Conservation (phyloP, 2,113 vertebrate genomes). For the Ibidorhyncha struthersii region DNA sequence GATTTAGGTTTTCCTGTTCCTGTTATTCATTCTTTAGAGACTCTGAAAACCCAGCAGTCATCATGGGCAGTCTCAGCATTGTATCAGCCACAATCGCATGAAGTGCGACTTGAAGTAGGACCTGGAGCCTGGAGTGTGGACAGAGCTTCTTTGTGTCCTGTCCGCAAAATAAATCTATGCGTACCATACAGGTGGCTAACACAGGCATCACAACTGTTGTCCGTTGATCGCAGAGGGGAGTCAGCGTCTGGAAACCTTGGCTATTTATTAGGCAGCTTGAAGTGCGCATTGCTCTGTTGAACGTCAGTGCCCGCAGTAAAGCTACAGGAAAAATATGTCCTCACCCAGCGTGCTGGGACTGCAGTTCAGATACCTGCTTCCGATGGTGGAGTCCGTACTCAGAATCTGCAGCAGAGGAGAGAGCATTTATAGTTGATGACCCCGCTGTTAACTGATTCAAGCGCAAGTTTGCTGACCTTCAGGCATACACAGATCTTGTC, state of each 20-base stretch:
- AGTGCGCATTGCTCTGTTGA: not conserved
- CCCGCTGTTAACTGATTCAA: not conserved
- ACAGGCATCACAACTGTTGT: not conserved
- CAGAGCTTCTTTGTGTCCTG: not conserved
- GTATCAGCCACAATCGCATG: not conserved
- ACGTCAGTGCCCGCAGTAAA: not conserved
- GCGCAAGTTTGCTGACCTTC: not conserved
- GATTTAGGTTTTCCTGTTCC: not conserved
- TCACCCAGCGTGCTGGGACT: not conserved
- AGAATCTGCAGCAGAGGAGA: not conserved
- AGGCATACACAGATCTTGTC: not conserved
- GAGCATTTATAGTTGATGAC: not conserved
- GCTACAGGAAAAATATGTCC: not conserved
- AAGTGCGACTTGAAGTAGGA: not conserved
- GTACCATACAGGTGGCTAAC: not conserved
- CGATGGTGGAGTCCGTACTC: fast-evolving
- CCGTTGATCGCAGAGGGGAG: not conserved
- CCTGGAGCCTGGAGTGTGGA: not conserved
- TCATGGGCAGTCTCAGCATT: not conserved
- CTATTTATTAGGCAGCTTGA: not conserved
- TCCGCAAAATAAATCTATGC: not conserved
- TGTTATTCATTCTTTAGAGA: not conserved
- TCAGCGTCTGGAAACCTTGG: not conserved
- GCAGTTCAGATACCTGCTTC: not conserved
- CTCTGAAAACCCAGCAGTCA: not conserved